Percentiles rank a stretch among this genome's conserved stretches.
Conservation (phyloP, 2,113 vertebrate species). For the Anseranas semipalmata region DNA sequence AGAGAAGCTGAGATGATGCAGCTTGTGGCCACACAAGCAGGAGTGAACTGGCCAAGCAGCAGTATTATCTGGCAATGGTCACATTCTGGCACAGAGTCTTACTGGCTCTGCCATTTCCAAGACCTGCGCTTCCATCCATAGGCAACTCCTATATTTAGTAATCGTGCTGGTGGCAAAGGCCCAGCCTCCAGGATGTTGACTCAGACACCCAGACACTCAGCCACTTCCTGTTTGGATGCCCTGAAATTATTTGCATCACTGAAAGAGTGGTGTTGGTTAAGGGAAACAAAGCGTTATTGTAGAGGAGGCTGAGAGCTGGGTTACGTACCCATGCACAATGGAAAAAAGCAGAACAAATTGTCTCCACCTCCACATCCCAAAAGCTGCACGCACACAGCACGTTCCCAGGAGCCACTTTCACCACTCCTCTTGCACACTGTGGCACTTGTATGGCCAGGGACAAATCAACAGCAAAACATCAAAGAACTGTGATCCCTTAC, state of each 20-base stretch:
- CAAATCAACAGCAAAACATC: neutral
- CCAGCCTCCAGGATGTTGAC: conserved; percentile 62
- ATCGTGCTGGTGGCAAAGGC: neutral
- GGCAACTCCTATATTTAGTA: conserved; percentile 16
- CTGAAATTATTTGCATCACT: conserved; percentile 56
- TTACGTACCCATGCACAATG: neutral
- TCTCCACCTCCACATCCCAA: neutral
- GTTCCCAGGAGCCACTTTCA: neutral
- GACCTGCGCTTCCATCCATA: neutral
- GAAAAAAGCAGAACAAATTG: conserved; percentile 24
- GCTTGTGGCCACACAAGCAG: neutral
- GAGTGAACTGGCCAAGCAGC: neutral
- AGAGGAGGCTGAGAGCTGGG: neutral
- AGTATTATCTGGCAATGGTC: neutral
- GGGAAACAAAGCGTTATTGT: conserved; percentile 9
- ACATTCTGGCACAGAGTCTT: neutral
- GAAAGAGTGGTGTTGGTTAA: conserved; percentile 31
- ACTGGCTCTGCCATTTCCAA: neutral
- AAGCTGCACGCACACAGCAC: neutral
- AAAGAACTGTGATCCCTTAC: neutral
- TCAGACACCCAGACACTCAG: conserved; percentile 62
- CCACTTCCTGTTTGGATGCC: conserved; percentile 71
- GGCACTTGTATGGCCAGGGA: neutral
- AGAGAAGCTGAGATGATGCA: neutral
- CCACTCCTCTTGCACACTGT: neutral